Conservation (phyloP, 1,140 invertebrate species). For the Arion vulgaris region DNA sequence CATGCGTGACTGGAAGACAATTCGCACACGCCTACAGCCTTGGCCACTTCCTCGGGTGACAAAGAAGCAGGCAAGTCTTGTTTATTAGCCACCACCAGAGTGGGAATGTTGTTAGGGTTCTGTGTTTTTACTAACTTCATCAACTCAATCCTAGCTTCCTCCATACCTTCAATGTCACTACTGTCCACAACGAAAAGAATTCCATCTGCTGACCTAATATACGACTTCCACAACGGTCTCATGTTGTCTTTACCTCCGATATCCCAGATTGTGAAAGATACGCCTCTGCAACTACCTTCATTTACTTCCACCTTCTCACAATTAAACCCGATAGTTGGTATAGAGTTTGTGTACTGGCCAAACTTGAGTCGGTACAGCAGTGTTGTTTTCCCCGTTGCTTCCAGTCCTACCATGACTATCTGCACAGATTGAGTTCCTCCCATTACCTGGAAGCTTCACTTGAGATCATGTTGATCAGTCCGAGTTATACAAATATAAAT, state of each 20-base stretch:
- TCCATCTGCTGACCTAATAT: constrained; percentile 93
- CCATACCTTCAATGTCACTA: constrained; percentile 74
- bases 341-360: constrained; percentile 96
- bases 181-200: constrained; percentile 76
- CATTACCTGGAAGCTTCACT: constrained; percentile 37
- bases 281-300: constrained; percentile 76
- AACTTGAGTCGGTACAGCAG: constrained; percentile 97
- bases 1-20: constrained; percentile 81
- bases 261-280: constrained; percentile 82
- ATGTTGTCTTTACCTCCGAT: constrained; percentile 99
- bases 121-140: constrained; percentile 93
- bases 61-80: constrained; percentile 96
- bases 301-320: constrained; percentile 91
- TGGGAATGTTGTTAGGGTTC: constrained; percentile 92
- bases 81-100: constrained; percentile 99
- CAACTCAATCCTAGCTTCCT: constrained; percentile 77
- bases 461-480: not conserved
- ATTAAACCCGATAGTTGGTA: constrained; percentile 98
- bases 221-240: constrained; percentile 95
- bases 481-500: too few relatives aligned
- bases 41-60: constrained; percentile 92
- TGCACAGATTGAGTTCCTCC: constrained; percentile 75
- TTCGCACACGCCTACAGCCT: constrained; percentile 89
- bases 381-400: constrained; percentile 97
- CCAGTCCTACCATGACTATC: constrained; percentile 96